Base-by-base conservation (phyloP, 2,888 invertebrate genomes). In the Linnaemya tessellans region DNA sequence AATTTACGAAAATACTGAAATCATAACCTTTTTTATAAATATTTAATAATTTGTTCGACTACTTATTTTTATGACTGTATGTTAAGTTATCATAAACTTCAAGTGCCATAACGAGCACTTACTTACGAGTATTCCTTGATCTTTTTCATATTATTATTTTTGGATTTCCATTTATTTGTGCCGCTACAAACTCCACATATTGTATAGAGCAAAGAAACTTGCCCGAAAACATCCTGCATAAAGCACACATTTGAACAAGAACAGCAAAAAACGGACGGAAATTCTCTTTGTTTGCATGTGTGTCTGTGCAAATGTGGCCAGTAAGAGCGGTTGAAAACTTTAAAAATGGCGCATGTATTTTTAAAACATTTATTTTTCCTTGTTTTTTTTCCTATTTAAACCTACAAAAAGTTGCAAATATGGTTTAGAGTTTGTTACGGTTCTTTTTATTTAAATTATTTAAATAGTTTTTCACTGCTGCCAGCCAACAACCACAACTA, bases 261-360 rank as follows among this genome's bases (percentile, higher is more conserved):
- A 73, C 22, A 67, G 56, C 54, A 20, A 80, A 60, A 68, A 81
- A 22, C 74, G 84, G 78, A 81, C 81, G 81, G 81, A 84, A 78
- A 64, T n/a, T 30, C 64, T 68, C 64, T 58, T 74, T 74, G 54
- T 73, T 30, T 67, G 60, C 11, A 18, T 46, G 56, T 56, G n/a
- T 58, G 25, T 51, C 20, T 46, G 9, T 20, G 5, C 5, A 30
- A 30, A 38, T 65, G 67, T 65, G 79, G 70, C 15, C 62, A 18
- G 15, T 73, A 67, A 7, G 30, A 38, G 20, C 54, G 64, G n/a
- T 71, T 64, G 7, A 35, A 65, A 80, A 58, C 56, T 65, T 64
- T 68, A 10, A 54, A 77, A 84, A 77, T 79, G 67, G 74, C 67
- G 67, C 77, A 84, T 84, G 75, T 62, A 77, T 80, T 77, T 77